Percentiles rank a stretch among this genome's conserved stretches.
Evolutionary conservation across 2,888 invertebrate species (phyloP).

Genomic region (Stenoptilia bipunctidactyla): DNA sequence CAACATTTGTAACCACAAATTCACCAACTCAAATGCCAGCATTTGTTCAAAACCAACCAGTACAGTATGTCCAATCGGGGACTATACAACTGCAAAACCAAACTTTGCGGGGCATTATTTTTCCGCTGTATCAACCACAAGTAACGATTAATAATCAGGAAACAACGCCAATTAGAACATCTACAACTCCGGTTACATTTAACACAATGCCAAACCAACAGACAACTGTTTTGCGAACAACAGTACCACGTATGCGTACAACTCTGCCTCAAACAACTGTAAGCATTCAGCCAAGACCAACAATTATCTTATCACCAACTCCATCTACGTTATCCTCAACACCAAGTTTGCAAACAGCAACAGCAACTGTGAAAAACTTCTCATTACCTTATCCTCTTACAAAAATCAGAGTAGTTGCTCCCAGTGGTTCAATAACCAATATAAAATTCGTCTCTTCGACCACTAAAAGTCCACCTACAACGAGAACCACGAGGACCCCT

Average conservation of each 20-base stretch:
- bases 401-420: slow-evolving; percentile 42
- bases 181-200: too few relatives aligned
- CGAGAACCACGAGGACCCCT: slow-evolving; percentile 23
- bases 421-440: slow-evolving; percentile 44
- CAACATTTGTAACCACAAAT: not conserved
- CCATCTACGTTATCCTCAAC: slow-evolving; percentile 3
- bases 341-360: slow-evolving; percentile 4
- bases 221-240: too few relatives aligned
- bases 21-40: not conserved
- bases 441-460: slow-evolving; percentile 28
- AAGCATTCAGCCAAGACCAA: not conserved
- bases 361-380: slow-evolving; percentile 2
- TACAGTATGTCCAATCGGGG: too few relatives aligned
- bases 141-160: too few relatives aligned
- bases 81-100: too few relatives aligned
- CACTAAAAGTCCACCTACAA: slow-evolving; percentile 26
- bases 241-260: too few relatives aligned
- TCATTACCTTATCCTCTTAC: slow-evolving; percentile 12
- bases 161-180: too few relatives aligned
- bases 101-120: too few relatives aligned
- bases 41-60: too few relatives aligned
- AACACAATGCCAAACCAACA: too few relatives aligned
- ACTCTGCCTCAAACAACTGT: not conserved
- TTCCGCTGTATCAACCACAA: too few relatives aligned
- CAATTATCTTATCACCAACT: not conserved